Evolutionary conservation across 1,140 invertebrate genomes (phyloP).

Genomic region (Drosophila varians): DNA sequence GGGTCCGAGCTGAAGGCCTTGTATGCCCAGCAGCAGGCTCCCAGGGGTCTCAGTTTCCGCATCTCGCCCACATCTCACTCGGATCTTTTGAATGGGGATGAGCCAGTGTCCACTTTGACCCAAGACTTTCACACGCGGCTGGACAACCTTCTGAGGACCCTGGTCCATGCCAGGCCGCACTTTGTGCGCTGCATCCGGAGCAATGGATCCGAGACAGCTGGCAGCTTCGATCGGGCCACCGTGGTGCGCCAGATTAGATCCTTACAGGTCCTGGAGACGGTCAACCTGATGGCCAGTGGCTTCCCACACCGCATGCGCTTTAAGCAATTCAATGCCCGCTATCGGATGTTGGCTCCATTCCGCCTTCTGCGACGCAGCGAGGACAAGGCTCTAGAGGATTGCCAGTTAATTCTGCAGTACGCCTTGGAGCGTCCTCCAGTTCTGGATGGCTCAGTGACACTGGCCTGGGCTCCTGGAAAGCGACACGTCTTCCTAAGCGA

Average conservation of each 20-base stretch:
- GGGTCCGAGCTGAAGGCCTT: constrained; percentile 95
- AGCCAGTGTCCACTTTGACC: constrained; percentile 94
- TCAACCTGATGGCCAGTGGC: constrained; percentile 96
- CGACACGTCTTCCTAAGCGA: constrained; percentile 97
- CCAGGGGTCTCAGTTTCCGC: constrained; percentile 92
- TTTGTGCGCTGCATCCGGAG: constrained; percentile 96
- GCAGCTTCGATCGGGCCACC: constrained; percentile 91
- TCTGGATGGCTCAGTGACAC: constrained; percentile 75
- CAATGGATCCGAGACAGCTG: constrained; percentile 90
- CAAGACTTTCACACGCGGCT: constrained; percentile 97
- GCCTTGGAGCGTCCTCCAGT: constrained; percentile 84
- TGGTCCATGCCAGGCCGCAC: constrained; percentile 96
- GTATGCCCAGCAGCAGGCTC: constrained; percentile 91
- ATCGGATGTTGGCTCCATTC: constrained; percentile 92
- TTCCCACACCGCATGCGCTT: constrained; percentile 97
- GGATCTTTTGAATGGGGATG: constrained; percentile 93
- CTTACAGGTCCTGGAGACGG: constrained; percentile 96
- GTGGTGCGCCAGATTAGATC: constrained; percentile 93
- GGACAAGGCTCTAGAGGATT: constrained; percentile 92
- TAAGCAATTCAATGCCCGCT: constrained; percentile 95
- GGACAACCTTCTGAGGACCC: constrained; percentile 94
- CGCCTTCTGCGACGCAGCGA: constrained; percentile 89
- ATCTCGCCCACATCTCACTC: constrained; percentile 96
- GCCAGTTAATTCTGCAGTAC: constrained; percentile 90
- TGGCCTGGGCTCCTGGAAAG: constrained; percentile 91